phyloP scores from a whole-genome alignment of 1,140 invertebrate genomes.

The Vollenhovia emeryi region DNA sequence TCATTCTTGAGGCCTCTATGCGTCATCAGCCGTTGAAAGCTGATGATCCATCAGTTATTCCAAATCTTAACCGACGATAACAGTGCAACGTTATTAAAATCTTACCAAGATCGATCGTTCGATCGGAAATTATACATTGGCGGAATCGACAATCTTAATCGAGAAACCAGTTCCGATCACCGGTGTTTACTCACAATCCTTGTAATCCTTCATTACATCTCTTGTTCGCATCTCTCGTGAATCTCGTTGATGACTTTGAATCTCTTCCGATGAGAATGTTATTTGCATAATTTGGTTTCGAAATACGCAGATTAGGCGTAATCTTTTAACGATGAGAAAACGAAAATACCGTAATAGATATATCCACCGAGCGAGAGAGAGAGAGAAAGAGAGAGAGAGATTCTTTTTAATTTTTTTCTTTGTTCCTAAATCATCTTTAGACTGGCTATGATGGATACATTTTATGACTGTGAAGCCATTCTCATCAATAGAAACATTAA shows the following conservation, averaged over 20 bases:
- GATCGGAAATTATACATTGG: neutral
- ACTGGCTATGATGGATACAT: neutral
- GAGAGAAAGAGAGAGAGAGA: neutral
- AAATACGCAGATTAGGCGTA: neutral
- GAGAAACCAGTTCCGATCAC: neutral
- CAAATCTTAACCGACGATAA: neutral
- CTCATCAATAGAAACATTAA: neutral
- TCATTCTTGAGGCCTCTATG: neutral
- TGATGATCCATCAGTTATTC: neutral
- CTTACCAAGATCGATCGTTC: neutral
- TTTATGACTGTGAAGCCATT: neutral
- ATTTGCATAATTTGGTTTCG: neutral
- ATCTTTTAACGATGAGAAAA: neutral
- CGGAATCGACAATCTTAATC: neutral
- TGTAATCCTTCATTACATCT: too few species aligned
- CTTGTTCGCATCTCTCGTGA: neutral
- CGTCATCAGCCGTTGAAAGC: neutral
- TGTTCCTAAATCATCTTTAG: slow-evolving; percentile 9
- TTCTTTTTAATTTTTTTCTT: neutral
- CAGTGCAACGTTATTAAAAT: neutral
- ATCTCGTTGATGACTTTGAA: neutral
- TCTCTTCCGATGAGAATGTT: neutral
- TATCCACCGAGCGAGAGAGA: neutral
- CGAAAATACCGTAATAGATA: neutral
- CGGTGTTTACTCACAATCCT: neutral